Evolutionary conservation across 2,797 vertebrate species (phyloP).

Genomic region (Anniella stebbinsi): DNA sequence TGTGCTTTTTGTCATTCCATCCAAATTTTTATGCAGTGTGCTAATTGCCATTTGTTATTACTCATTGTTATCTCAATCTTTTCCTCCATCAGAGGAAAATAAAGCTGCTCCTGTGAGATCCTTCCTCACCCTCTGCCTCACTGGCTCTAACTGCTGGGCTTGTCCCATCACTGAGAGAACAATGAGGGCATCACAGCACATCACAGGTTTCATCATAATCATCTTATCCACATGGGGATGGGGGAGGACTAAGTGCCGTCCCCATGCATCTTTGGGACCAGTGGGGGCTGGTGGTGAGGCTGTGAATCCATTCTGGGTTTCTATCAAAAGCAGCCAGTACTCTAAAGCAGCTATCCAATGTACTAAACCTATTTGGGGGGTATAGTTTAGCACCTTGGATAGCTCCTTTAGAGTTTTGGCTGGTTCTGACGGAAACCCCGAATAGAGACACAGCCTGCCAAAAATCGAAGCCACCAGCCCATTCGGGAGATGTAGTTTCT

Average conservation of each 20-base stretch:
- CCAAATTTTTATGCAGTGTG: no score
- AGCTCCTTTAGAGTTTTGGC: no score
- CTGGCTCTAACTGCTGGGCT: background rate
- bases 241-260: background rate
- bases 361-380: background rate
- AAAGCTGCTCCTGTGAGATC: background rate
- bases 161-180: background rate
- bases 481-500: no score
- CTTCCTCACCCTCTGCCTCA: background rate
- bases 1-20: background rate
- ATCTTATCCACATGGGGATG: background rate
- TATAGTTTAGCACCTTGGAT: no score
- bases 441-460: no score
- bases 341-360: no score
- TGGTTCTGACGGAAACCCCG: no score
- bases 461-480: no score
- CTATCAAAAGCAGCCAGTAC: no score
- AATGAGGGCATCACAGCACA: background rate
- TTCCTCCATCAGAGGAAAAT: background rate
- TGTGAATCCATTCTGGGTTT: no score
- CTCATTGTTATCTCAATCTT: background rate
- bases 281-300: background rate
- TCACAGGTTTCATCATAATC: background rate
- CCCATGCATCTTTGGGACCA: background rate
- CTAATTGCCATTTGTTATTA: background rate